Evolutionary conservation across 1,140 invertebrate genomes (phyloP), one percentile per base, ranked within the genome.

Genomic region (Apis florea): DNA sequence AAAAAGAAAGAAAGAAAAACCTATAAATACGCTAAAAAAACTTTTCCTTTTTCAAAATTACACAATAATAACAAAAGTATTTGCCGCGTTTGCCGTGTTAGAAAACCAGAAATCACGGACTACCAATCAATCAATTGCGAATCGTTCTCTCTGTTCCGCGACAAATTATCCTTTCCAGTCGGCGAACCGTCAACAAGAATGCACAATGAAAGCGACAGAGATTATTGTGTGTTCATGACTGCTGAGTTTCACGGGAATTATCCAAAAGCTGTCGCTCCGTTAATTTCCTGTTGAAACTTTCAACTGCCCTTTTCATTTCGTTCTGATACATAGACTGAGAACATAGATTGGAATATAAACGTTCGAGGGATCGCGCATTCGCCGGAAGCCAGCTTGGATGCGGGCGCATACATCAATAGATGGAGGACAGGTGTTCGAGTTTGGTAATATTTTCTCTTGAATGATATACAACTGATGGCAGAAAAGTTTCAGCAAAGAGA

Each of bases 131-230:
- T 40, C 53, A 40, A 71, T 79, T 40, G n/a, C 11, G 19, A 13
- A 61, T 53, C n/a, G 53, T 69, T 24, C 17, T 17, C 49, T 69
- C 17, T 12, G 49, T 54, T 47, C 17, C 17, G 21, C 26, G 17
- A 63, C 26, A 63, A 79, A 79, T 79, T 79, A 79, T 59, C 3
- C 10, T 24, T 79, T 72, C n/a, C 77, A 49, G 49, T 31, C 12
- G 15, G 40, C 17, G 56, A 24, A 10, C 31, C 21, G 26, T 61
- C 68, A 63, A 72, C 31, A 31, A 12, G 17, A n/a, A 47, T 49
- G 54, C n/a, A 54, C 69, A 53, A 56, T 64, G 17, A 61, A 79
- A 69, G 31, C 21, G 10, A 19, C 26, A 21, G 59, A n/a, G 59
- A 79, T 79, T 72, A 72, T 79, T 79, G 58, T 49, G 21, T 31